phyloP scores from a whole-genome alignment of 1,140 invertebrate species.

The Zaprionus capensis region DNA sequence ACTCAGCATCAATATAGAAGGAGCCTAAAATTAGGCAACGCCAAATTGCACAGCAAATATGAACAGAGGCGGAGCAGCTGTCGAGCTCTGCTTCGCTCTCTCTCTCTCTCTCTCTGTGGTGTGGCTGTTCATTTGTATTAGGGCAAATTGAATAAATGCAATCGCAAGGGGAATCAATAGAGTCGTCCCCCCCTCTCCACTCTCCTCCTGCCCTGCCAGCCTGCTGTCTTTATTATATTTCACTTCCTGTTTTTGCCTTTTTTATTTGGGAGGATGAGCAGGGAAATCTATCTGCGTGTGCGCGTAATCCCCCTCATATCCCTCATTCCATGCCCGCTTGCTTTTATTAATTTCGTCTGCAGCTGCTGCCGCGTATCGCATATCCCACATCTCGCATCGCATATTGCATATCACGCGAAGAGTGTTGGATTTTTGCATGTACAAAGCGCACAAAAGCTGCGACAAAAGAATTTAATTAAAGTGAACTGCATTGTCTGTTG shows the following conservation, averaged over 20 bases:
- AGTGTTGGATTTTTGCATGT: slow-evolving; percentile 70
- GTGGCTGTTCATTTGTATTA: slow-evolving; percentile 21
- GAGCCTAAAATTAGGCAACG: slow-evolving; percentile 61
- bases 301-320: not conserved
- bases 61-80: slow-evolving; percentile 20
- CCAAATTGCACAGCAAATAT: slow-evolving; percentile 69
- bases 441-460: slow-evolving; percentile 43
- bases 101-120: not conserved
- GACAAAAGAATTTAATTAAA: slow-evolving; percentile 82
- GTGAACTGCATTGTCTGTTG: slow-evolving; percentile 55
- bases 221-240: slow-evolving; percentile 13
- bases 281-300: not conserved
- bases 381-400: not conserved
- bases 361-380: slow-evolving; percentile 7
- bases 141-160: slow-evolving; percentile 30
- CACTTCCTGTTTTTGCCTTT: not conserved
- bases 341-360: slow-evolving; percentile 47
- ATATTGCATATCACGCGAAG: slow-evolving; percentile 9
- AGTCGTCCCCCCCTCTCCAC: not conserved
- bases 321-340: not conserved
- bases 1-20: slow-evolving; percentile 37
- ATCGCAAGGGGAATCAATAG: slow-evolving; percentile 17
- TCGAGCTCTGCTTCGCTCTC: slow-evolving; percentile 10
- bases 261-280: not conserved
- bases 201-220: not conserved